Evolutionary conservation across 2,888 invertebrate genomes (phyloP), one percentile per base, ranked within the genome.

Genomic region (Hyppa rectilinea): DNA sequence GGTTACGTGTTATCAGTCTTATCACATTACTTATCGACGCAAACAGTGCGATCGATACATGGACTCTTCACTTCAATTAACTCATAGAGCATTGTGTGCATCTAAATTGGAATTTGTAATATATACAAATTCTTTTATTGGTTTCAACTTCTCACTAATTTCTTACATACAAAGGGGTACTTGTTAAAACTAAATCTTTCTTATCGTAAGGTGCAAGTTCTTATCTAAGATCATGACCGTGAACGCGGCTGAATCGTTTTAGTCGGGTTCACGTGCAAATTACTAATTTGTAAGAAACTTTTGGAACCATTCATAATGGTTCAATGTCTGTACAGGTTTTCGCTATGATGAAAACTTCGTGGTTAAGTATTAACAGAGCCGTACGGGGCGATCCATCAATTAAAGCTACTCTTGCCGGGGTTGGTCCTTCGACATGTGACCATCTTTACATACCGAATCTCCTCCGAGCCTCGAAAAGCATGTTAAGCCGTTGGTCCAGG

Each of bases 1-100:
- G 83, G 86, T 89, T 85, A 87, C 34, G 81, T 84, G 85, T 87
- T 90, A 91, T 90, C 90, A 85, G 38, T 73, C 71, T 87, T 90
- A 91, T 91, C 90, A 75, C 70, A 61, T 55, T 59, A 78, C 70
- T 81, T 78, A 82, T 81, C 78, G 69, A 72, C 74, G 36, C 69
- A 82, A 72, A 81, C 72, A 76, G 67, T 61, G 38, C 60, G 64
- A 83, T 83, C 83, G 47, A 83, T 83, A 80, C 26, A 71, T 43
- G 36, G 20, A 40, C 23, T 36, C 45, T 59, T 36, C 31, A 10
- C 29, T 58, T 31, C n/a, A 38, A 14, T 38, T 40, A 40, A 50
- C 5, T 62, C 9, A 36, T 50, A 49, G 17, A n/a, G 10, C 55
- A 59, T 59, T 59, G 34, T 59, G 14, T n/a, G n/a, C n/a, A 23